A percentile compares a stretch with the other conserved stretches of the same genome.
These are phyloP conservation scores for Tupaia tana DNA, from an alignment of 2,113 vertebrate species.

Conservation along the genomic window DNA sequence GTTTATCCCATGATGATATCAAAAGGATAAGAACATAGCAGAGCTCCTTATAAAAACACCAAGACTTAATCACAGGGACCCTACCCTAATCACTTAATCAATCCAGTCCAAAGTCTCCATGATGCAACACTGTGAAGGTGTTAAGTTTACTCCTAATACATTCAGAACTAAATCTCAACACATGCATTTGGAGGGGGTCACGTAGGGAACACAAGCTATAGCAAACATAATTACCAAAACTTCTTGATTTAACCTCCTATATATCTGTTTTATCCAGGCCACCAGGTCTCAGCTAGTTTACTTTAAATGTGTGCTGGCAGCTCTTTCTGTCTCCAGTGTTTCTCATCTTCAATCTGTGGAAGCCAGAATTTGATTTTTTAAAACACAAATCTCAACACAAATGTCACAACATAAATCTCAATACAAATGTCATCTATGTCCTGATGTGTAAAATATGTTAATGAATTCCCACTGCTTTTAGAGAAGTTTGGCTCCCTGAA, in stretches of 20 bases:
- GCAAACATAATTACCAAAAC: neutral
- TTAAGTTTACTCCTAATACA: no score
- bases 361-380: neutral
- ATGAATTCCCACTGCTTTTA: neutral
- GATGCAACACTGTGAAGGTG: no score
- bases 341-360: neutral
- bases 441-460: neutral
- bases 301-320: neutral
- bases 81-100: no score
- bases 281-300: neutral
- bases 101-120: no score
- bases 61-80: no score
- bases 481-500: neutral
- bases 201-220: no score
- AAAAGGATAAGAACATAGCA: no score
- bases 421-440: neutral
- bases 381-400: neutral
- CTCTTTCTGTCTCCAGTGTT: neutral
- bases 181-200: no score
- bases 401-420: neutral
- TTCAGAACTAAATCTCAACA: no score
- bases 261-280: neutral
- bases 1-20: no score
- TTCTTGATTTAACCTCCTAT: neutral
- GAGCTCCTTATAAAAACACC: no score